phyloP scores from a whole-genome alignment of 2,888 invertebrate genomes.

The Lumbricus terrestris region DNA sequence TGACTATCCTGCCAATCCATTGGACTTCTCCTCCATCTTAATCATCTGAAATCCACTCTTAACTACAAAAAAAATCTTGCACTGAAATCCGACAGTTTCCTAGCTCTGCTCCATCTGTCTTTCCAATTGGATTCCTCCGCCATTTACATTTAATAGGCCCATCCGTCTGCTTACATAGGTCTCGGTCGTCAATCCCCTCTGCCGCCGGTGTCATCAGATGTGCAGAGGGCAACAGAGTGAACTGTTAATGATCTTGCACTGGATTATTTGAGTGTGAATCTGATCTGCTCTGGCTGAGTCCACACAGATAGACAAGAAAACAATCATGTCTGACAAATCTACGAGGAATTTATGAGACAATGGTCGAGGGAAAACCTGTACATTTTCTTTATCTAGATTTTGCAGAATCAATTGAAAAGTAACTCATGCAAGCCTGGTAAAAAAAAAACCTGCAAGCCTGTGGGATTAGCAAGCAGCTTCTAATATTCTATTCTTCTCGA shows the following conservation, averaged over 20 bases:
- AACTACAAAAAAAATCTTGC: not conserved
- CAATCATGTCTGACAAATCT: too few relatives aligned
- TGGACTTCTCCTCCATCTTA: not conserved
- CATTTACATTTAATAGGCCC: not conserved
- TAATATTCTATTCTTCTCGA: too few relatives aligned
- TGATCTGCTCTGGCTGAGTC: too few relatives aligned
- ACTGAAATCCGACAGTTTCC: not conserved
- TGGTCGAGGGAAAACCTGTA: too few relatives aligned
- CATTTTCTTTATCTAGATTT: too few relatives aligned
- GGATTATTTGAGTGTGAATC: too few relatives aligned
- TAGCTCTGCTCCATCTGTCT: not conserved
- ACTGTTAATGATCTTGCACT: not conserved
- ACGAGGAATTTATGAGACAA: too few relatives aligned
- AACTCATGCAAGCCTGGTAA: too few relatives aligned
- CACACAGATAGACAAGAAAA: too few relatives aligned
- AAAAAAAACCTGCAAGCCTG: too few relatives aligned
- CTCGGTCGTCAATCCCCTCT: not conserved
- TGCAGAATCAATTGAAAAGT: too few relatives aligned
- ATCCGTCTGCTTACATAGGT: not conserved
- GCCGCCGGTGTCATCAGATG: not conserved
- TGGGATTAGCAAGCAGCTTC: too few relatives aligned
- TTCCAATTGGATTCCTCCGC: not conserved
- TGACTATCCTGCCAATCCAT: not conserved
- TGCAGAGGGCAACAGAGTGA: not conserved
- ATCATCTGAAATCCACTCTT: not conserved